Evolutionary conservation across 2,113 vertebrate species (phyloP), one percentile per base, ranked within the genome.

Genomic region (Aramus guarauna): DNA sequence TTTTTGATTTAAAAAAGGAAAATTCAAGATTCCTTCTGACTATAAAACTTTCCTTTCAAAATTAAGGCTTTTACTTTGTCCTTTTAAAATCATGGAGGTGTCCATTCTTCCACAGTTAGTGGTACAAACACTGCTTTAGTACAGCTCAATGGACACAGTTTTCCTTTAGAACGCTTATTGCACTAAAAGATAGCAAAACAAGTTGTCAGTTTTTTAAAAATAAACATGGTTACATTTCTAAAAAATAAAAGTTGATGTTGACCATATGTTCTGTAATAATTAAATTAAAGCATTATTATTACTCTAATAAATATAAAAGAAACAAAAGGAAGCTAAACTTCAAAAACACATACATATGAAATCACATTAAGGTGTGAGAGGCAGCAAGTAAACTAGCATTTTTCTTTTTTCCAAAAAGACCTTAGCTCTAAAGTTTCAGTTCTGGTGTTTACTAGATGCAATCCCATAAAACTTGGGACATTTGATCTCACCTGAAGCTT

Each of bases 81-180:
- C 94, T 97, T 97, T 97, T 96, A 98, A 97, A 96, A 96, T 91
- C 85, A 74, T 86, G 86, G 95, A 98, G 94, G 96, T 97, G 96
- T 95, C 97, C 97, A 96, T 96, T 94, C 85, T 94, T 85, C 96
- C 97, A 96, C 81, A 4, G 56, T 64, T 88, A 29, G 64, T 96
- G 96, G 96, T 95, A 97, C 94, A 91, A 96, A 97, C 87, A 93
- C 97, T 94, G 94, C 94, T 97, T 92, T 67, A 81, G 80, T 59
- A 95, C 91, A 97, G 97, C 97, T 96, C 96, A 97, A 97, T 92
- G 97, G 97, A 98, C 97, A 97, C 88, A 74, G 91, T 95, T 97
- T 97, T 98, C 97, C 97, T 98, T 97, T 98, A 96, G 96, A 98
- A 98, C 92, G 97, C 98, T 99, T 99, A 99, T 99, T 99, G 99